Percentiles rank a stretch among this genome's conserved stretches.
phyloP scores from a whole-genome alignment of 1,140 invertebrate genomes.

The Saxidomus purpurata region DNA sequence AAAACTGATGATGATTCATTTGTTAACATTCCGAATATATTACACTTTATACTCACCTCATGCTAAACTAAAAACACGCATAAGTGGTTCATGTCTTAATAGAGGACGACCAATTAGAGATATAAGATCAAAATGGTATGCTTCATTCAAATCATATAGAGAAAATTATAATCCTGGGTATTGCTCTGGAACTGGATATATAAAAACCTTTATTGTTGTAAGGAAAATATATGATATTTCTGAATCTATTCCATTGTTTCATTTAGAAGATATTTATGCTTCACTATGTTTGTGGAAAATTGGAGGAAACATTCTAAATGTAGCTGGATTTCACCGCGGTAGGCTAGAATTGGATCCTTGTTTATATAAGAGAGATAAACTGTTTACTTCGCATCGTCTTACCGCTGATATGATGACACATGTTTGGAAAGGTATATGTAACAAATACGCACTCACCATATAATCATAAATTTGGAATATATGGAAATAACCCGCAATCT shows the following conservation, averaged over 20 bases:
- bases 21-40: constrained; percentile 69
- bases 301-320: neutral
- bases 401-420: neutral
- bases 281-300: constrained; percentile 74
- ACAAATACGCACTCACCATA: too few relatives aligned
- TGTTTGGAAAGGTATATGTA: neutral
- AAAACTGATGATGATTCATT: constrained; percentile 76
- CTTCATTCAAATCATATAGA: constrained; percentile 81
- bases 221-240: constrained; percentile 78
- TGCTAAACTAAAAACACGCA: neutral
- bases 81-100: constrained; percentile 64
- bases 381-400: neutral
- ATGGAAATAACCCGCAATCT: too few relatives aligned
- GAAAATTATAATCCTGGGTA: constrained; percentile 84
- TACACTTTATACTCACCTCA: constrained; percentile 50
- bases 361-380: neutral
- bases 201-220: constrained; percentile 82
- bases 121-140: constrained; percentile 85
- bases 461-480: too few relatives aligned
- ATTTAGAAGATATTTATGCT: too few relatives aligned
- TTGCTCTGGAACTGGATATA: too few relatives aligned
- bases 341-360: neutral
- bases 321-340: neutral
- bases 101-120: constrained; percentile 75
- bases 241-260: constrained; percentile 80